A percentile compares a stretch with the other conserved stretches of the same genome.
phyloP scores from a whole-genome alignment of 2,888 invertebrate species.

The Ectemnius cavifrons region DNA sequence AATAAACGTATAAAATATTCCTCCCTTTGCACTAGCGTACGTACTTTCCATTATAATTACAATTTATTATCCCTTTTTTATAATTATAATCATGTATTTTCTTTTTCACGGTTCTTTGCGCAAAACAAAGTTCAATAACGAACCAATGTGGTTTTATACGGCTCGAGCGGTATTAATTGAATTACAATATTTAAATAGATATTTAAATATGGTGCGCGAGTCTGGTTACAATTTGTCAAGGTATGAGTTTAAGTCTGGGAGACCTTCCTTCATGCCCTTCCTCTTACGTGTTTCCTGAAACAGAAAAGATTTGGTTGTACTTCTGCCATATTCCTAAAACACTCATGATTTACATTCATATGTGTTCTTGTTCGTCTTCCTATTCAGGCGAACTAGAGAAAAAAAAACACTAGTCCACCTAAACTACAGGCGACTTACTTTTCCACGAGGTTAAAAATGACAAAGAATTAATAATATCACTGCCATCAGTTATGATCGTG shows the following conservation, averaged over 20 bases:
- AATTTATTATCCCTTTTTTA: constrained; percentile 60
- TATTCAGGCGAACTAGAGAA: constrained; percentile 77
- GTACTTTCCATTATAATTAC: constrained; percentile 66
- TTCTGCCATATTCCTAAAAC: not conserved
- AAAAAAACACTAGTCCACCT: constrained; percentile 67
- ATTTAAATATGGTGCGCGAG: constrained; percentile 73
- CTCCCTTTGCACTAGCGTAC: constrained; percentile 63
- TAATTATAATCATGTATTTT: constrained; percentile 62
- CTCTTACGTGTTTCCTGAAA: constrained; percentile 96
- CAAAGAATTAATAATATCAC: constrained; percentile 48
- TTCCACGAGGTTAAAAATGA: constrained; percentile 78
- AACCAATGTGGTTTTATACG: constrained; percentile 65
- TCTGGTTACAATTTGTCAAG: constrained; percentile 97
- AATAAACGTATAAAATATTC: constrained; percentile 74
- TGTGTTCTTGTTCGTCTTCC: constrained; percentile 76
- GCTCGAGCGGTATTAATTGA: constrained; percentile 70
- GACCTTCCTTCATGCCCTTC: constrained; percentile 99
- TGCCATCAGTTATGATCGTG: constrained; percentile 76
- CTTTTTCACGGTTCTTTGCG: constrained; percentile 60
- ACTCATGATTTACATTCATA: too few relatives aligned
- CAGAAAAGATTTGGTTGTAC: constrained; percentile 32
- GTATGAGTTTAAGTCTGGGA: constrained; percentile 96
- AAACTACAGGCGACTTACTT: constrained; percentile 78
- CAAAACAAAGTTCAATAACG: constrained; percentile 67
- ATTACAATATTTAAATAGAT: constrained; percentile 77